Evolutionary conservation across 2,113 vertebrate genomes (phyloP).

Genomic region (Pseudorhombus dupliciocellatus): DNA sequence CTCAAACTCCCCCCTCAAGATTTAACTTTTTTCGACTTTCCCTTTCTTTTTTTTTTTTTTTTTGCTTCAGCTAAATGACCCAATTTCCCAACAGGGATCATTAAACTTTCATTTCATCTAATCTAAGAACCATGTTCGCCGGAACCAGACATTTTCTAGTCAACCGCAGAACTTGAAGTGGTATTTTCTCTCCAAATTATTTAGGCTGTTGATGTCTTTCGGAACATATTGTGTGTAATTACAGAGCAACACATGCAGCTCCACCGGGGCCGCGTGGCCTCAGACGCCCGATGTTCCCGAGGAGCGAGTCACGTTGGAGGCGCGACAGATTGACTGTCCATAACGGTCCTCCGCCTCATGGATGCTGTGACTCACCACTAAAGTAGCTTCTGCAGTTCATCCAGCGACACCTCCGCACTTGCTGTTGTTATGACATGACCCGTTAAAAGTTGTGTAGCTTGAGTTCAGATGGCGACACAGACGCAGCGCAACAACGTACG

Average conservation of each 20-base stretch:
- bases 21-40: neutral
- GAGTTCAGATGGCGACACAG: no score
- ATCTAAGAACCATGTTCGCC: slow-evolving; percentile 67
- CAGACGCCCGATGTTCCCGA: neutral
- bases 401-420: neutral
- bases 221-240: slow-evolving; percentile 2
- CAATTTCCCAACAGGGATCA: slow-evolving; percentile 53
- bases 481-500: no score
- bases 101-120: slow-evolving; percentile 68
- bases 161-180: slow-evolving; percentile 29
- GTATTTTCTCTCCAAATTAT: slow-evolving; percentile 50
- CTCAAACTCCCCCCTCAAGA: slow-evolving; percentile 14
- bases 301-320: neutral
- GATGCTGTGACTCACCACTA: neutral
- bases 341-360: no score
- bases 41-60: neutral
- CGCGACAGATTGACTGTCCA: neutral
- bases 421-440: neutral
- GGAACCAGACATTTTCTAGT: slow-evolving; percentile 41
- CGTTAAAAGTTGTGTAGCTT: no score
- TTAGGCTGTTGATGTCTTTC: slow-evolving; percentile 36
- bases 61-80: slow-evolving; percentile 7
- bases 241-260: slow-evolving; percentile 3
- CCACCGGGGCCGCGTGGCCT: neutral
- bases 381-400: neutral